phyloP scores from a whole-genome alignment of 2,797 vertebrate genomes.

The Podargus strigoides region DNA sequence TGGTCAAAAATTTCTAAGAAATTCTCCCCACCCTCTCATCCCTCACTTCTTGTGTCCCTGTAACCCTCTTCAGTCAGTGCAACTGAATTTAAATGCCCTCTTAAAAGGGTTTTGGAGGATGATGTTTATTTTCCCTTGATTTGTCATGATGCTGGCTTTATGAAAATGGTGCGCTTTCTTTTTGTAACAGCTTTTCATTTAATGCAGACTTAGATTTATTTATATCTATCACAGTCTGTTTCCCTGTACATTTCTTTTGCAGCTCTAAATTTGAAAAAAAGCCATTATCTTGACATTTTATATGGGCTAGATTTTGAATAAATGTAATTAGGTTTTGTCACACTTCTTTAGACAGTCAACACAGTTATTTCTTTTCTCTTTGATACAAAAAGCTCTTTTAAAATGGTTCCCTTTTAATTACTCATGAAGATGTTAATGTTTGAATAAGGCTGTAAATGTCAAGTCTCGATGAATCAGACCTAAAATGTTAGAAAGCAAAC shows the following conservation, averaged over 20 bases:
- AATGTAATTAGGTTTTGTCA: conserved; percentile 26
- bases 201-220: conserved; percentile 15
- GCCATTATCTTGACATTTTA: conserved; percentile 40
- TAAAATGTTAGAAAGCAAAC: conserved; percentile 34
- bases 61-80: background rate
- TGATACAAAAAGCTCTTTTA: conserved; percentile 18
- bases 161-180: background rate
- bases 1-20: background rate
- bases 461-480: conserved; percentile 6
- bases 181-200: background rate
- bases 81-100: background rate
- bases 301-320: conserved; percentile 33
- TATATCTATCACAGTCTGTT: background rate
- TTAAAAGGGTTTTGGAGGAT: background rate
- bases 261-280: background rate
- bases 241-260: background rate
- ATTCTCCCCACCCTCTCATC: background rate
- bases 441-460: conserved; percentile 34
- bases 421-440: background rate
- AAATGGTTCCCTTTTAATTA: conserved; percentile 10
- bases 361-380: conserved; percentile 25
- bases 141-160: background rate
- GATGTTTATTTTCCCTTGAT: background rate
- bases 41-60: background rate
- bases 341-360: conserved; percentile 9